These are phyloP conservation scores for Delichon dasypus DNA, from an alignment of 2,797 vertebrate genomes.

Conservation along the genomic window DNA sequence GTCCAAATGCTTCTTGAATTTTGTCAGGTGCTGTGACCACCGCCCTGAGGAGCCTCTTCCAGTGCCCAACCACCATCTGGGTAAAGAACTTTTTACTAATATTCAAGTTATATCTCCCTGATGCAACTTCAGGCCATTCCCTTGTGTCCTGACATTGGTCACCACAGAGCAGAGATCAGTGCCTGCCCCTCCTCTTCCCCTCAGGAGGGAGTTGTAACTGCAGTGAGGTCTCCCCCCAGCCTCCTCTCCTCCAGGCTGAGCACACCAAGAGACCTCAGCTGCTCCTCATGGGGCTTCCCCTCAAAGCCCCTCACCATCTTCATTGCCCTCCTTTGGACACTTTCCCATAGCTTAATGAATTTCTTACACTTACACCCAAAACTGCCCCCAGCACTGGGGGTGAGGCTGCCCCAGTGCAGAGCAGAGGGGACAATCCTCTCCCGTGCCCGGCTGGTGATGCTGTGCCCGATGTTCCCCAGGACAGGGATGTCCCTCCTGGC, in stretches of 20 bases:
- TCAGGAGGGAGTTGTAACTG: background rate
- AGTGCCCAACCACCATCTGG: background rate
- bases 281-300: fast-evolving
- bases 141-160: background rate
- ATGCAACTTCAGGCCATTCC: background rate
- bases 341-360: background rate
- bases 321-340: background rate
- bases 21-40: background rate
- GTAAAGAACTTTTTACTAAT: background rate
- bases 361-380: fast-evolving
- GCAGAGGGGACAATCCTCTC: background rate
- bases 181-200: background rate
- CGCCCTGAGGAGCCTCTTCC: background rate
- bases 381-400: background rate
- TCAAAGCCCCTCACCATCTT: background rate
- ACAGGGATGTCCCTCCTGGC: background rate
- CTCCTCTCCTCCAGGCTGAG: background rate
- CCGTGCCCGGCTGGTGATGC: fast-evolving
- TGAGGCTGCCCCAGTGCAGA: fast-evolving
- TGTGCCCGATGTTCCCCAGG: background rate
- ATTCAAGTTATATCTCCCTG: too few species aligned
- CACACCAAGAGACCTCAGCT: fast-evolving
- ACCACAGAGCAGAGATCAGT: background rate
- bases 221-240: background rate
- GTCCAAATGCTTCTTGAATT: background rate